These are phyloP conservation scores for Drosophila pectinifera DNA, from an alignment of 1,140 invertebrate species.

Conservation along the genomic window DNA sequence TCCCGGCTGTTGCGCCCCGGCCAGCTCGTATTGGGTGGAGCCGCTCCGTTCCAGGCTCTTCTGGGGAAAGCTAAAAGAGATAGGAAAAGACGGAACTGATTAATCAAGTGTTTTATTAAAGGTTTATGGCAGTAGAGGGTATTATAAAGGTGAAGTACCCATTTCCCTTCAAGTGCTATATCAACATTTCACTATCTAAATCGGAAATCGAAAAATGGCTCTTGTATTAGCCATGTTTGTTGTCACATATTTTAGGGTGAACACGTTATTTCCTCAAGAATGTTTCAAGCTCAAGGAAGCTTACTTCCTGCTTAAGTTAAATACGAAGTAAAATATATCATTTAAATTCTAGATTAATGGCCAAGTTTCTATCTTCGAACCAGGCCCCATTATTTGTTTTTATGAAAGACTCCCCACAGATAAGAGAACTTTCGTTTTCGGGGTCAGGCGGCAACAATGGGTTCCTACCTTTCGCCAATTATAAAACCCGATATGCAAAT, in stretches of 20 bases:
- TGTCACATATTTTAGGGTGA: background rate
- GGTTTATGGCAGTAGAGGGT: background rate
- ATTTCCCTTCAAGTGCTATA: background rate
- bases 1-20: slow-evolving; percentile 55
- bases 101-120: background rate
- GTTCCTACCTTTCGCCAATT: slow-evolving; percentile 87
- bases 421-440: slow-evolving; percentile 64
- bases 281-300: background rate
- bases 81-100: background rate
- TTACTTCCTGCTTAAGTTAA: background rate
- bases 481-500: slow-evolving; percentile 89
- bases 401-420: slow-evolving; percentile 11
- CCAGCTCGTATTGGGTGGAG: slow-evolving; percentile 78
- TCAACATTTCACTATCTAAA: background rate
- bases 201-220: background rate
- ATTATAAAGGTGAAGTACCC: background rate
- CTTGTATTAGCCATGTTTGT: background rate
- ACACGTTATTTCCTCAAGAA: background rate
- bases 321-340: background rate
- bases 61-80: slow-evolving; percentile 81
- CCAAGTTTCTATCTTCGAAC: background rate
- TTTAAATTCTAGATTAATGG: slow-evolving; percentile 6
- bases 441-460: slow-evolving; percentile 11
- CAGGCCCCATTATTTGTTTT: background rate
- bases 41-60: slow-evolving; percentile 83